These are phyloP conservation scores for Cossypha caffra DNA, from an alignment of 2,797 vertebrate species.

Conservation along the genomic window DNA sequence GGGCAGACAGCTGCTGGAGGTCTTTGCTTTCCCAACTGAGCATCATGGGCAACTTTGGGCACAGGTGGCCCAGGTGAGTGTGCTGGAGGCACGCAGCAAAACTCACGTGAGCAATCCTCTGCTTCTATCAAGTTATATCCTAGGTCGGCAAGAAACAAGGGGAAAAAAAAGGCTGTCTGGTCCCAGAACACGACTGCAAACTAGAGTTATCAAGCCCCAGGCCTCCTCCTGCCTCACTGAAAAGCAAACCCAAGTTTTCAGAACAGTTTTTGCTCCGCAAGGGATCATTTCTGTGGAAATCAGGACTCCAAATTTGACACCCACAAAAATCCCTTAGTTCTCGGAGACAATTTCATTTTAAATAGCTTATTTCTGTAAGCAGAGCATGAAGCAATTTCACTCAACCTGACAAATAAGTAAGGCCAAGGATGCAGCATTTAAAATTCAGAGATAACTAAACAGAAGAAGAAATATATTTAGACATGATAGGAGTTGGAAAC, in stretches of 20 bases:
- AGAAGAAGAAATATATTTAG: slow-evolving; percentile 23
- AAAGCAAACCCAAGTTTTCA: background rate
- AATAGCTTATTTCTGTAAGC: slow-evolving; percentile 55
- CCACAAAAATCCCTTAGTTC: slow-evolving; percentile 38
- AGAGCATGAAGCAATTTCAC: slow-evolving; percentile 60
- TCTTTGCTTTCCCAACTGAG: background rate
- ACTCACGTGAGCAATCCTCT: background rate
- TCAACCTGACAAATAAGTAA: slow-evolving; percentile 60
- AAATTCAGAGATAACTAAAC: slow-evolving; percentile 61
- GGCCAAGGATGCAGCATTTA: slow-evolving; percentile 55
- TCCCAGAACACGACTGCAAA: background rate
- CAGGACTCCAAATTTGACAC: background rate
- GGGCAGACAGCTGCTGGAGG: background rate
- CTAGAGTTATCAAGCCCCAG: background rate
- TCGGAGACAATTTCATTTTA: slow-evolving; percentile 41
- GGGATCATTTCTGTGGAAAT: slow-evolving; percentile 21
- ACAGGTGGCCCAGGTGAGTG: background rate
- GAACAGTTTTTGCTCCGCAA: background rate
- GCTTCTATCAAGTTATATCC: slow-evolving; percentile 1
- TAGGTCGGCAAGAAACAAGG: background rate
- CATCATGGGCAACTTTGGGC: background rate
- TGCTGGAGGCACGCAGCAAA: background rate
- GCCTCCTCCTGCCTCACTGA: background rate
- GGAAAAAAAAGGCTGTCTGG: background rate
- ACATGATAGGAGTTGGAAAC: slow-evolving; percentile 30